phyloP scores from a whole-genome alignment of 1,140 invertebrate species.

The Cotesia glomerata region DNA sequence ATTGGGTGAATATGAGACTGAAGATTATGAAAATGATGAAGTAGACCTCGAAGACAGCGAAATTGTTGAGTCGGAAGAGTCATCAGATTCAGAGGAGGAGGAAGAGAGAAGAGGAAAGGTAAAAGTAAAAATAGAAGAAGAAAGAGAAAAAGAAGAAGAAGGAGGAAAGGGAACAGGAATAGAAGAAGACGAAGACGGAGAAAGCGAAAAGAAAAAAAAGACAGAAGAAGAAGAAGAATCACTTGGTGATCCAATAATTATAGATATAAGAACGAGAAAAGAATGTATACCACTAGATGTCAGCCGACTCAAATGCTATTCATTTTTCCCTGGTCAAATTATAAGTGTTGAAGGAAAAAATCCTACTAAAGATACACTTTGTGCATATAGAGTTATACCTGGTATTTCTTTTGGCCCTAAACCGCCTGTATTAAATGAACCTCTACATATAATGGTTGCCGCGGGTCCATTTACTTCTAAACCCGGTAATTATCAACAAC shows the following conservation, averaged over 20 bases:
- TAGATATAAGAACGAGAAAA: not conserved
- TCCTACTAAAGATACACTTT: conserved; percentile 71
- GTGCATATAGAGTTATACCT: conserved; percentile 71
- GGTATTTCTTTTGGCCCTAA: conserved; percentile 54
- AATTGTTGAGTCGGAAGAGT: no score
- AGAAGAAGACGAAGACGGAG: no score
- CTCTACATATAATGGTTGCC: conserved; percentile 75
- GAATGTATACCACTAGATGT: conserved; percentile 64
- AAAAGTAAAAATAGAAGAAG: no score
- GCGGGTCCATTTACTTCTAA: conserved; percentile 83
- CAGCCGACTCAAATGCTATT: conserved; percentile 70
- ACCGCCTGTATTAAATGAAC: conserved; percentile 44
- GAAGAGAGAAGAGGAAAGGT: no score
- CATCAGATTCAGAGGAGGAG: no score
- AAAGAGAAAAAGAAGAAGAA: no score
- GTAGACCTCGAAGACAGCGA: not conserved
- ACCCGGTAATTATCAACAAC: conserved; percentile 78
- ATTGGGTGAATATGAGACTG: conserved; percentile 42
- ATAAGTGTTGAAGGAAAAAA: conserved; percentile 77
- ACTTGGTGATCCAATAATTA: not conserved
- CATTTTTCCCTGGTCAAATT: conserved; percentile 86
- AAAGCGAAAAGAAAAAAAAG: no score
- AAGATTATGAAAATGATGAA: conserved; percentile 1
- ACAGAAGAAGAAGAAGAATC: not conserved
- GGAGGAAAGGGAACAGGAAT: no score